These are phyloP conservation scores for Mobula birostris DNA, from an alignment of 2,113 vertebrate genomes.

Conservation along the genomic window DNA sequence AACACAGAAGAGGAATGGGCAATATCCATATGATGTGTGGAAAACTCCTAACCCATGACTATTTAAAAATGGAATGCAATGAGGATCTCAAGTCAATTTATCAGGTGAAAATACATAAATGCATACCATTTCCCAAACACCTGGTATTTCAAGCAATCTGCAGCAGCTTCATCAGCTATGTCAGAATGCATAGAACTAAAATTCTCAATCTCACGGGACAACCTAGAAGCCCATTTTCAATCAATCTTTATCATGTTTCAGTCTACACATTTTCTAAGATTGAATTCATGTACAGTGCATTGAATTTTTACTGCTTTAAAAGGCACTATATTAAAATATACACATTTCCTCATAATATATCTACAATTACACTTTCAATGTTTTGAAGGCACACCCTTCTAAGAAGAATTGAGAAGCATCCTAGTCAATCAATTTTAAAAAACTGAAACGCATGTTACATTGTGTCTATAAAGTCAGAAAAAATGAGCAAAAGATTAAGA, in stretches of 20 bases:
- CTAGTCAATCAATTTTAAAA: neutral
- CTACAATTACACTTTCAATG: neutral
- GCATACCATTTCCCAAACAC: no score
- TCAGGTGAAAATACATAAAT: no score
- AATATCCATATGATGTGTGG: no score
- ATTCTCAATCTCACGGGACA: no score
- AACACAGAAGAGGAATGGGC: no score
- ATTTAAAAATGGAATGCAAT: no score
- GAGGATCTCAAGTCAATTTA: no score
- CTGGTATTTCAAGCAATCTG: no score
- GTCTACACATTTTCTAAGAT: neutral
- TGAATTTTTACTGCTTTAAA: neutral
- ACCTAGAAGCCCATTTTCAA: neutral
- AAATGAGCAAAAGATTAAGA: neutral
- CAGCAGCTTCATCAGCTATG: no score
- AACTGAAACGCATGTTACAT: neutral
- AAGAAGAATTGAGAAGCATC: neutral
- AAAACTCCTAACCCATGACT: no score
- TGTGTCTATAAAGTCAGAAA: neutral
- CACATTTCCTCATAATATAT: neutral
- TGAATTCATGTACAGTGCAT: neutral
- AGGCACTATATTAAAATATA: no score
- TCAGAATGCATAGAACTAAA: no score
- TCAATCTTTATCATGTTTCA: neutral
- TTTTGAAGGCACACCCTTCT: neutral